Evolutionary conservation across 2,113 vertebrate genomes (phyloP), one percentile per base, ranked within the genome.

Genomic region (Lynx canadensis): DNA sequence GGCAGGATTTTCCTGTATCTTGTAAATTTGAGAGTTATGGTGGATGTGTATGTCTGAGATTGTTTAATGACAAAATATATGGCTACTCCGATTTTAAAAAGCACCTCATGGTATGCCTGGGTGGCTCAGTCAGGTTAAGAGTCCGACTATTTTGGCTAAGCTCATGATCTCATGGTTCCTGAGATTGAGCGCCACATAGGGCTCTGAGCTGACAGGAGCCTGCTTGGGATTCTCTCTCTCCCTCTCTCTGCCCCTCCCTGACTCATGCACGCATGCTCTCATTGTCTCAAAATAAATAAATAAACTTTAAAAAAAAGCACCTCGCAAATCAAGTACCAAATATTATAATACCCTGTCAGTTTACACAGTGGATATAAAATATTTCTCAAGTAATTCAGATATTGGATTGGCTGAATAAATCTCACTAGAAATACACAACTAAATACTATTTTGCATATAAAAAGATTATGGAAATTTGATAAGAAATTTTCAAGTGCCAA

Each of bases 361-460:
- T 88, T 25, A 66, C 31, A 73, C 2, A 81, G 31, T 55, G 13
- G 3, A 86, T 81, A 74, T 48, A 55, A 91, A 91, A 36, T 27
- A 91, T 36, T 91, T 91, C 36, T 91, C n/a, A 86, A 92, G 36
- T 31, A 91, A 86, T 81, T 90, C 48, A 91, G 41, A 66, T 48
- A 94, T 36, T 91, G 36, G 7, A 45, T 14, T 41, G 9, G 33
- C 21, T 68, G 23, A 48, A 36, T 68, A 83, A 89, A 83, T 76
- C 66, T 31, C 36, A 16, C 33, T 85, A 41, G 10, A 93, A n/a
- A 69, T 4, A 79, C n/a, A 79, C 18, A 84, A 79, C 0, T 94
- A 12, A 60, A 41, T 52, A 66, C 1, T 83, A 82, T 27, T 79
- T 52, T 48, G 41, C 80, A 93, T 36, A 16, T 29, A 57, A 33